Percentiles rank a stretch among this genome's conserved stretches.
These are phyloP conservation scores for Caenorhabditis virilis DNA, from an alignment of 2,888 invertebrate species.

Conservation along the genomic window DNA sequence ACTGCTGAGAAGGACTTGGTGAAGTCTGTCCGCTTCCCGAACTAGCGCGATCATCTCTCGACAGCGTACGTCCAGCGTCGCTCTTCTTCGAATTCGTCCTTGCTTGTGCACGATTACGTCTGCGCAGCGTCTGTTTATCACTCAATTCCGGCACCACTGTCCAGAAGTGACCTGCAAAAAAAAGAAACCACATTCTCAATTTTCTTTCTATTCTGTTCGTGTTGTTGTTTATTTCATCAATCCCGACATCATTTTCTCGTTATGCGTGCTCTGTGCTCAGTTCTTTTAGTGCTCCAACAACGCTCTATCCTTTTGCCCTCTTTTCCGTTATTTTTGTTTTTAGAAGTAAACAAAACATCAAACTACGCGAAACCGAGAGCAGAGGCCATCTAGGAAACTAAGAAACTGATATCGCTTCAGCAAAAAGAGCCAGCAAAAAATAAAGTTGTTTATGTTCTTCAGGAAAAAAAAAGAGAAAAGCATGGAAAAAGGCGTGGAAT, in stretches of 20 bases:
- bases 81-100: constrained; percentile 17
- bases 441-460: constrained; percentile 2
- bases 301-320: background rate
- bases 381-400: constrained; percentile 2
- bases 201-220: no score
- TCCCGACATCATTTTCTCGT: no score
- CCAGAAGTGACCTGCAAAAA: constrained; percentile 65
- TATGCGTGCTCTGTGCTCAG: no score
- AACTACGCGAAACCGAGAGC: background rate
- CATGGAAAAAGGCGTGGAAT: background rate
- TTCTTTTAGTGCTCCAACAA: background rate
- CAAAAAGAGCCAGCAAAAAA: constrained; percentile 9
- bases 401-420: background rate
- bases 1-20: constrained; percentile 41
- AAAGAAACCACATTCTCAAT: background rate
- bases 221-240: background rate
- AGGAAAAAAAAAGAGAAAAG: background rate
- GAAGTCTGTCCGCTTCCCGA: constrained; percentile 43
- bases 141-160: constrained; percentile 65
- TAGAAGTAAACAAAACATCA: constrained; percentile 6
- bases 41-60: constrained; percentile 36
- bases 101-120: constrained; percentile 47
- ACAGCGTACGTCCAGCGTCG: constrained; percentile 18
- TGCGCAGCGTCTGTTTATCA: constrained; percentile 61
- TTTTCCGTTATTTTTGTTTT: background rate